A percentile compares a stretch with the other conserved stretches of the same genome.
Conservation (phyloP, 2,113 vertebrate species). For the Tyrannus savana region DNA sequence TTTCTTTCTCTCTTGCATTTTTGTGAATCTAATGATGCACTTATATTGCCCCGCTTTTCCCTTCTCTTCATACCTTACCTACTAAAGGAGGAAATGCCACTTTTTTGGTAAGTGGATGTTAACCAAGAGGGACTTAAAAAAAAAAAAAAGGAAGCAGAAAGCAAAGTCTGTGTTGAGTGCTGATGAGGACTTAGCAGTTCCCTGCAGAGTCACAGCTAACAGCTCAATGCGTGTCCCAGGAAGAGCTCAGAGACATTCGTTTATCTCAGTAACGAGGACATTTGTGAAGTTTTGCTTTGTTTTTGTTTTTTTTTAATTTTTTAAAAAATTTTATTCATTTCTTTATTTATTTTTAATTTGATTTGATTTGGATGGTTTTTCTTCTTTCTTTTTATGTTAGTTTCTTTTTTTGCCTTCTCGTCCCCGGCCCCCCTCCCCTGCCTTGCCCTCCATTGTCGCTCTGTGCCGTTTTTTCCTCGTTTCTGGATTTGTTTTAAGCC, state of each 20-base stretch:
- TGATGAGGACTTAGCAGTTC: conserved; percentile 97
- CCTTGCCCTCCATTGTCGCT: conserved; percentile 45
- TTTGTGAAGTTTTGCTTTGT: conserved; percentile 90
- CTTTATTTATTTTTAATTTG: not conserved
- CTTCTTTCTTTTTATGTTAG: conserved; percentile 59
- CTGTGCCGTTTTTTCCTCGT: conserved; percentile 45
- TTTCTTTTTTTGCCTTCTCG: conserved; percentile 64
- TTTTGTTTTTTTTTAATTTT: not conserved
- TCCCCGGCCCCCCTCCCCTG: conserved; percentile 53
- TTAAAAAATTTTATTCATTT: not conserved
- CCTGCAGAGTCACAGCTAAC: conserved; percentile 86
- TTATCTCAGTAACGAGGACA: conserved; percentile 95
- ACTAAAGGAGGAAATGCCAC: conserved; percentile 99
- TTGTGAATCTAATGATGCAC: conserved; percentile 99
- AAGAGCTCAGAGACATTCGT: conserved; percentile 90
- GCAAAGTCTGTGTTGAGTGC: conserved; percentile 87
- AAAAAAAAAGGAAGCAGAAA: conserved; percentile 84
- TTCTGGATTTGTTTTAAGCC: conserved; percentile 35
- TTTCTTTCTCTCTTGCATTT: conserved; percentile 98
- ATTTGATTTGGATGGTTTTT: conserved; percentile 59
- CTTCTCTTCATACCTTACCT: conserved; percentile 99
- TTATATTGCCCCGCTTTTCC: conserved; percentile 99
- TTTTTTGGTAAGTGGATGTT: conserved; percentile 99
- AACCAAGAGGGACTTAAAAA: conserved; percentile 98
- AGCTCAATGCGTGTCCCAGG: conserved; percentile 84